Evolutionary conservation across 2,113 vertebrate species (phyloP).

Genomic region (Neoarius graeffei): DNA sequence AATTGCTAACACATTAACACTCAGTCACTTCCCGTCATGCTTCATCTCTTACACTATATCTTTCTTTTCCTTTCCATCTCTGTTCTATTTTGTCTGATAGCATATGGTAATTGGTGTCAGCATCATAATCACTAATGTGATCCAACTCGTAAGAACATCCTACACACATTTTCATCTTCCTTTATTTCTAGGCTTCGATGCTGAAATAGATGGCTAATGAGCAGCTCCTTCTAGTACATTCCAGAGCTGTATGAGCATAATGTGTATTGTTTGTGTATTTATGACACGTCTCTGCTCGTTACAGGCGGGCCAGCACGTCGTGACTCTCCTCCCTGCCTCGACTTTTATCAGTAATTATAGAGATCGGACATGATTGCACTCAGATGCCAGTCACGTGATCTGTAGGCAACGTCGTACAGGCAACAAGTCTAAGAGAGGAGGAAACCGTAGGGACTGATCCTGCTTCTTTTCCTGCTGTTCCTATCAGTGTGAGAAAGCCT

Average conservation of each 20-base stretch:
- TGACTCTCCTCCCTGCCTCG: conserved; percentile 30
- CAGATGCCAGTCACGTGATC: conserved; percentile 62
- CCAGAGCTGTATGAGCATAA: neutral
- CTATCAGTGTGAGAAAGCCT: conserved; percentile 3
- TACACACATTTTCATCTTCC: neutral
- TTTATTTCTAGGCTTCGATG: neutral
- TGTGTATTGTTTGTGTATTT: neutral
- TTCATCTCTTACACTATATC: neutral
- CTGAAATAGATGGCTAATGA: neutral
- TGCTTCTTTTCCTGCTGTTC: conserved; percentile 4
- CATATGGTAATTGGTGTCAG: neutral
- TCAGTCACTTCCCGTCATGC: neutral
- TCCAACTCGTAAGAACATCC: neutral
- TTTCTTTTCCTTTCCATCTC: neutral
- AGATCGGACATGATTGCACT: conserved; percentile 50
- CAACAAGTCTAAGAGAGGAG: conserved; percentile 67
- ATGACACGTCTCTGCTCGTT: neutral
- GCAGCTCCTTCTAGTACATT: neutral
- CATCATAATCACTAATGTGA: conserved; percentile 2
- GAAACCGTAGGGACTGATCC: conserved; percentile 56
- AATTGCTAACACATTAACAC: neutral
- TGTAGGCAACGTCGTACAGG: conserved; percentile 62
- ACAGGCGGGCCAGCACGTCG: conserved; percentile 8
- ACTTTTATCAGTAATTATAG: conserved; percentile 49
- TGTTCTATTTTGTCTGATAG: neutral